phyloP scores from a whole-genome alignment of 2,797 vertebrate species.

The Rhinoraja longicauda region DNA sequence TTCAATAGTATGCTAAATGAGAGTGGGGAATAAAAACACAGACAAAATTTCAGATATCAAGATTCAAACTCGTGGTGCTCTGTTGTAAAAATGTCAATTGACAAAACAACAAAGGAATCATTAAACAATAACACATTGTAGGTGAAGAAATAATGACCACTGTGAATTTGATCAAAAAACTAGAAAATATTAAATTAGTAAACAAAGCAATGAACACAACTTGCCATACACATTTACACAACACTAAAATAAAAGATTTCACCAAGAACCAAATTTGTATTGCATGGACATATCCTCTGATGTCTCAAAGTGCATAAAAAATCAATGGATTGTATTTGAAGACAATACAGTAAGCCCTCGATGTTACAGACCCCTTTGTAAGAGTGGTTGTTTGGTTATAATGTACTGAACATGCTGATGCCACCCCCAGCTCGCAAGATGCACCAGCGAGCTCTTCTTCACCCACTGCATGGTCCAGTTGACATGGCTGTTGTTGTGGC shows the following conservation, averaged over 20 bases:
- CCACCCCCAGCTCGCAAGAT: no score
- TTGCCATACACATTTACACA: not conserved
- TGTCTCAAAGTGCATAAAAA: not conserved
- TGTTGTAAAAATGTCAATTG: not conserved
- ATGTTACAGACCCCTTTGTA: no score
- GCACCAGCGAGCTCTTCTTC: no score
- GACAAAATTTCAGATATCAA: not conserved
- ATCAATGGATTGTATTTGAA: not conserved
- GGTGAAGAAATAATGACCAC: not conserved
- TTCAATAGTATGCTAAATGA: not conserved
- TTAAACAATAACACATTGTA: not conserved
- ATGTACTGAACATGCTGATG: no score
- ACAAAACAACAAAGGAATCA: not conserved
- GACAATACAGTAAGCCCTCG: no score
- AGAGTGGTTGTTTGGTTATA: no score
- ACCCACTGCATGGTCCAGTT: no score
- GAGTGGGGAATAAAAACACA: not conserved
- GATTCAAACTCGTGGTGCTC: not conserved
- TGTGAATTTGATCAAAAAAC: not conserved
- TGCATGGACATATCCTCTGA: not conserved
- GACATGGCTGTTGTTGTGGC: no score
- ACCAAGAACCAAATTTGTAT: not conserved
- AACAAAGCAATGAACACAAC: not conserved
- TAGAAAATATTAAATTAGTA: not conserved
- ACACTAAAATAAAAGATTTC: not conserved